Base-by-base conservation (phyloP, 1,140 invertebrate genomes). In the Zaprionus capensis region DNA sequence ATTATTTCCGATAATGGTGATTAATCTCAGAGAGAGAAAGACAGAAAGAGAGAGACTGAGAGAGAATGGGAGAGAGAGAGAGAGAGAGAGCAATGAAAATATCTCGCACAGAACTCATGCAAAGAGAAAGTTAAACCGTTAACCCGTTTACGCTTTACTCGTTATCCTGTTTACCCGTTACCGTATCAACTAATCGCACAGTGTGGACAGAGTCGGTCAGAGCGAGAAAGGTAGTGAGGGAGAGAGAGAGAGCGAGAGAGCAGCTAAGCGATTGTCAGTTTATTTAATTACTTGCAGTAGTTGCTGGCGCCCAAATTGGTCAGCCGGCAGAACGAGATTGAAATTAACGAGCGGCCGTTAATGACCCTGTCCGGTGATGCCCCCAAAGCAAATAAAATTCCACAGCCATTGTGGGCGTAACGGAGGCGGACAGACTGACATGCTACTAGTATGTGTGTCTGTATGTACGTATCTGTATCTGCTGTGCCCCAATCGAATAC, bases 271-370 rank as follows among this genome's bases (percentile, higher is more conserved):
- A 55, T 77, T 68, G 56, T 56, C 59, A 73, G 75, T 73, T 68
- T 77, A 73, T 77, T 73, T 76, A 76, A 72, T 76, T 77, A 77
- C 63, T 58, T 66, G 17, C 36, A 14, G 34, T 62, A 69, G 38
- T 63, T 57, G 31, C n/a, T 56, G 63, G 55, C 20, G 44, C 17
- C 36, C 55, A 71, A 71, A 76, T 65, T 71, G 73, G 61, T 71
- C 55, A 55, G 53, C 63, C 44, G 59, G 38, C 75, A 41, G 58
- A 63, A 76, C 36, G 69, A 62, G 74, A 80, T 81, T 81, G 82
- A 85, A 85, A 85, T 85, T 79, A 85, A 85, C 82, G 79, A 86
- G 64, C 75, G 61, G 51, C 76, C 78, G 79, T 86, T 86, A 85
- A 85, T 86, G 82, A 85, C 67, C 55, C 65, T 65, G 72, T 70